These are phyloP conservation scores for Drosophila kepulauana DNA, from an alignment of 1,140 invertebrate species.

Conservation along the genomic window DNA sequence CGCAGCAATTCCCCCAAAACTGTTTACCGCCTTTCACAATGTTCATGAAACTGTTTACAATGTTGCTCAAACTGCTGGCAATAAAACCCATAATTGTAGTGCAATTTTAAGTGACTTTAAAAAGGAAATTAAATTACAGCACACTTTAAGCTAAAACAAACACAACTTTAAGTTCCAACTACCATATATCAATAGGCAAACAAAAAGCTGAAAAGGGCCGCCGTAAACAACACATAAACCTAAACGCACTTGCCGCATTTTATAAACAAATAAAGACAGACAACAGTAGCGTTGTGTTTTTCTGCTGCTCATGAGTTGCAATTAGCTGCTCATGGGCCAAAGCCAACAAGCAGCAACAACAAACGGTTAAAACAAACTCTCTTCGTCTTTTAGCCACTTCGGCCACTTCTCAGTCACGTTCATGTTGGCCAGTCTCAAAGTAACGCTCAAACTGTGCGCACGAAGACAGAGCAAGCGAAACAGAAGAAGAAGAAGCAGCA, in stretches of 20 bases:
- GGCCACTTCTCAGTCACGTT: slow-evolving; percentile 43
- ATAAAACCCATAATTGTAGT: background rate
- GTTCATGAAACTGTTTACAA: background rate
- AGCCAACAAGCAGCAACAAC: slow-evolving; percentile 19
- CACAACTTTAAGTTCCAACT: slow-evolving; percentile 3
- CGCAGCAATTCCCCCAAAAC: background rate
- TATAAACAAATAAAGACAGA: slow-evolving; percentile 48
- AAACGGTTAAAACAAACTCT: slow-evolving; percentile 44
- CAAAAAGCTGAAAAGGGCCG: slow-evolving; percentile 10
- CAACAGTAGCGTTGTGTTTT: slow-evolving; percentile 23
- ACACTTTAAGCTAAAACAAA: slow-evolving; percentile 11
- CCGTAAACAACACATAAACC: slow-evolving; percentile 15
- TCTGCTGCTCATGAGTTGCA: slow-evolving; percentile 34
- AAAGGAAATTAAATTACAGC: slow-evolving; percentile 29
- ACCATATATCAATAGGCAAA: slow-evolving; percentile 8
- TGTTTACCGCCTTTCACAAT: background rate
- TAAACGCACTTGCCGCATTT: slow-evolving; percentile 33
- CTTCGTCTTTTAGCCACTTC: slow-evolving; percentile 39
- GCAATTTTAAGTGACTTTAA: slow-evolving; percentile 5
- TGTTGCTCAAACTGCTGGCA: background rate
- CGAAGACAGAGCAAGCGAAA: slow-evolving; percentile 30
- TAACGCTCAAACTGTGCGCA: slow-evolving; percentile 74
- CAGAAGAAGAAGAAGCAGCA: slow-evolving; percentile 19
- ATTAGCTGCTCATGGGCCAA: slow-evolving; percentile 40
- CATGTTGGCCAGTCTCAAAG: slow-evolving; percentile 65